Base-by-base conservation (phyloP, 2,113 vertebrate genomes). In the Nestor notabilis region DNA sequence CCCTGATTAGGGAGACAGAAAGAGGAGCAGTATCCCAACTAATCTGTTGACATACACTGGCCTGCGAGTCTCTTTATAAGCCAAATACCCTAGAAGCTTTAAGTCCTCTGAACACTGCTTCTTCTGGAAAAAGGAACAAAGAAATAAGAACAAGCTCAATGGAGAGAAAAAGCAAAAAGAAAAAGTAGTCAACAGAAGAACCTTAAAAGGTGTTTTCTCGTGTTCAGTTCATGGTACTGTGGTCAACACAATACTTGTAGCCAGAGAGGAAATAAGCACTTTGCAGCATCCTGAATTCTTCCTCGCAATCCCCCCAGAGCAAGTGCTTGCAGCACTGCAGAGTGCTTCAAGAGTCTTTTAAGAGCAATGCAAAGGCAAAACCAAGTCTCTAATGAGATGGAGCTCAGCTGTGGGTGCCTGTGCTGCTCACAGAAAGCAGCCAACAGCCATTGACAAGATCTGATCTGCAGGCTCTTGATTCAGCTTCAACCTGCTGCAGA, bases 241-340 rank as follows among this genome's bases (percentile, higher is more conserved):
- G 79, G 85, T 83, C 90, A 93, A 35, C 55, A 39, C 27, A 47
- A 58, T 53, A 11, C 58, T 66, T 20, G 64, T 8, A 74, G 95
- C 75, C 85, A 46, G 83, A 29, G 74, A 88, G 93, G 75, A 96
- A 96, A 94, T 39, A 37, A 83, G 88, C 87, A 66, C 90, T 92
- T 70, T 43, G 63, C 93, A 95, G 83, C 63, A 23, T 1, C 6
- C 71, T 20, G 41, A 76, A n/a, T 35, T 58, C 94, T 78, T 47
- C 81, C 63, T 69, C 16, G n/a, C 81, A 49, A 25, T 27, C 44
- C 71, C 53, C 29, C 28, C 75, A 69, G 87, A 46, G 25, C 44
- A 29, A 89, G 76, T 0, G 0, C 90, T 65, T 4, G 4, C 43
- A 80, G 89, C 76, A 17, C 64, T 39, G 47, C 27, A 28, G 56